Base-by-base conservation (phyloP, 2,888 invertebrate genomes). In the Celastrina argiolus region DNA sequence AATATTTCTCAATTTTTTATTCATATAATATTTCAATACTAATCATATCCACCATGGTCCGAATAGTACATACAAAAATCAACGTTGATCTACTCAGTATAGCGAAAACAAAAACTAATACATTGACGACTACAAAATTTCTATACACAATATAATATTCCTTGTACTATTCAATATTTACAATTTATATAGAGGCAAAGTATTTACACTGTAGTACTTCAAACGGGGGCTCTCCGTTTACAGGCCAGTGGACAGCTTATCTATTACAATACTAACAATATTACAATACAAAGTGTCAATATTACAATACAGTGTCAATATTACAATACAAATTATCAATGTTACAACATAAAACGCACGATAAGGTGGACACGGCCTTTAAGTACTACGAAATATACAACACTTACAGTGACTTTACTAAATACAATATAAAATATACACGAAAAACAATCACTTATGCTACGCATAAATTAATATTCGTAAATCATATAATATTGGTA, bases 181-280 rank as follows among this genome's bases (percentile, higher is more conserved):
- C 61, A 61, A 39, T 18, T n/a, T 61, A 6, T 56, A 26, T 22
- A 12, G 26, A 10, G 8, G 18, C 56, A 61, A 36, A 39, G 14
- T 70, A 72, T 70, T 69, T 69, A 69, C 67, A 68, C 41, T 12
- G 18, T 18, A 68, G 81, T 84, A 86, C 85, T 85, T 76, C 76
- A 80, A 88, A 88, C 87, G 88, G 83, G 89, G 90, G 90, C 90
- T 89, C 90, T 70, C 84, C 88, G 87, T 87, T 84, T 78, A 67
- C 66, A 75, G 84, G 80, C 84, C 71, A 72, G 79, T 67, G 72
- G 74, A 74, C 71, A 88, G 81, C 81, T 76, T 70, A 85, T 85
- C 81, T 73, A 71, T 69, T 73, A 63, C 72, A 64, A 51, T 16
- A 45, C 14, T 64, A 4, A 34, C 63, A 74, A 70, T 26, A 51